A percentile compares a stretch with the other conserved stretches of the same genome.
phyloP scores from a whole-genome alignment of 2,888 invertebrate species.

The Galerucella pusilla region DNA sequence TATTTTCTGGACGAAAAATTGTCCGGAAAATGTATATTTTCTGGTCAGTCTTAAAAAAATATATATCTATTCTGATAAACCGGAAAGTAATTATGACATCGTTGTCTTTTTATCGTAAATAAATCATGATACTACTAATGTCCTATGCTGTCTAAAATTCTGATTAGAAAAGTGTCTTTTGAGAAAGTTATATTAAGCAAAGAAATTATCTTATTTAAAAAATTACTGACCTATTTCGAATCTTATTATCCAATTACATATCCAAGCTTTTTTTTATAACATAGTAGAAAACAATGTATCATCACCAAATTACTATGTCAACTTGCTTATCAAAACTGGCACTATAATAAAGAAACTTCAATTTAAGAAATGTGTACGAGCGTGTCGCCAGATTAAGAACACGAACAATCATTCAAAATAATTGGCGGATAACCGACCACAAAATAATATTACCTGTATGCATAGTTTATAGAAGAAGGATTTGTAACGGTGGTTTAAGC shows the following conservation, averaged over 20 bases:
- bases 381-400: constrained; percentile 43
- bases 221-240: too few species aligned
- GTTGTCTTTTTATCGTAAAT: too few species aligned
- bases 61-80: too few species aligned
- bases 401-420: constrained; percentile 40
- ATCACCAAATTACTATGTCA: constrained; percentile 1
- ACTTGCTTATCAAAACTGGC: constrained; percentile 17
- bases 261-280: not conserved
- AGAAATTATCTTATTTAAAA: too few species aligned
- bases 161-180: too few species aligned
- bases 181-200: too few species aligned
- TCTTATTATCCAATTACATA: not conserved
- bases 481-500: constrained; percentile 10
- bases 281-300: not conserved
- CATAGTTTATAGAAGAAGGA: constrained; percentile 5
- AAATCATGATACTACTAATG: too few species aligned
- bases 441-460: constrained; percentile 34
- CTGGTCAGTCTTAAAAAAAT: too few species aligned
- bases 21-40: too few species aligned
- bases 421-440: constrained; percentile 43
- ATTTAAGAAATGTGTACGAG: constrained; percentile 30
- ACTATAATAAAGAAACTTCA: constrained; percentile 21
- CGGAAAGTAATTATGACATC: too few species aligned
- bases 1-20: too few species aligned
- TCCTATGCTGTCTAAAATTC: too few species aligned